Evolutionary conservation across 1,140 invertebrate genomes (phyloP), one percentile per base, ranked within the genome.

Genomic region (Adoxophyes honmai): DNA sequence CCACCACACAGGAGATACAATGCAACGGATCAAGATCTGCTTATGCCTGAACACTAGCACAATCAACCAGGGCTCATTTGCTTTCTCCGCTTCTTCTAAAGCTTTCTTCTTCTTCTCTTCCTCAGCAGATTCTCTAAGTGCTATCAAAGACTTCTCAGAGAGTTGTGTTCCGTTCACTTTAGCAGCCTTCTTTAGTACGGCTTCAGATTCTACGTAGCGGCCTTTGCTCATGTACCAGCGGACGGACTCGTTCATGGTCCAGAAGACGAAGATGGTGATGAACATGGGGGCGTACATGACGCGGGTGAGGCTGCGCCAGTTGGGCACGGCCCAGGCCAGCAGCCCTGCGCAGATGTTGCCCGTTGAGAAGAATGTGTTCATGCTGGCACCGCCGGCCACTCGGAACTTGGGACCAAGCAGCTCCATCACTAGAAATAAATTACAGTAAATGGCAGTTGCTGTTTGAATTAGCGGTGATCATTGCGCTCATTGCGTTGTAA

Each of bases 201-300:
- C 76, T 52, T 91, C 90, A n/a, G 93, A 92, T 63, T 94, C 91
- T 1, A 93, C 89, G 55, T 92, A 92, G 55, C 92, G 91, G 1
- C 93, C 92, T 56, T 94, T 93, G n/a, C 93, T 92, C 55, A 96
- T 78, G n/a, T 96, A 90, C 95, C 96, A 97, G 58, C 95, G 85
- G 4, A 93, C 85, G n/a, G 92, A 94, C 79, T 94, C 93, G 1
- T 91, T 89, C 14, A 93, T 72, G 15, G 93, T 74, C 81, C 91
- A 92, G 34, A 91, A 91, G 66, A 93, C 92, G 0, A 87, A 75
- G 0, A 95, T 73, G 6, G 94, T 90, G 1, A 94, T 73, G 0
- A 96, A 64, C 28, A 92, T 92, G 0, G 94, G 93, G 0, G 89
- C 72, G 59, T 95, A 95, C 5, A 94, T 86, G 0, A 92, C 86